Evolutionary conservation across 1,140 invertebrate genomes (phyloP), one percentile per base, ranked within the genome.

Genomic region (Atta texana): DNA sequence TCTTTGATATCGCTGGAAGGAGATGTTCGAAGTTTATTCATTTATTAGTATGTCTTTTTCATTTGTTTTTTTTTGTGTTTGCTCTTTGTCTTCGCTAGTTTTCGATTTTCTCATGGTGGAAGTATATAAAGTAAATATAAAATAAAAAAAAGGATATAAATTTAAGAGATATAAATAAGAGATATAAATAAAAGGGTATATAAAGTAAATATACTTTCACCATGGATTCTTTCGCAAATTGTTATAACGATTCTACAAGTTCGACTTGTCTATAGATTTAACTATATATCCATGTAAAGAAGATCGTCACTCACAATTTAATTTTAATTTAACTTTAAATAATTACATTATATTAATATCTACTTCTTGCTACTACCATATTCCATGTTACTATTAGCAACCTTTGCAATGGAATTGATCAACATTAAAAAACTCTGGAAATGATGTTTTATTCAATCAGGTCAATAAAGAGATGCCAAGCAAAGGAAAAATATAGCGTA

Each of bases 271-370:
- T 53, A 28, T 57, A 24, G 34, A 82, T 59, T 82, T 82, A 31
- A 49, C 4, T 18, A 72, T 31, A 59, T 5, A 6, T 34, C 28
- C 7, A n/a, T 16, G 28, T 39, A 31, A 59, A 2, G 21, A 81
- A 39, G 63, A 21, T 18, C 44, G 10, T 31, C 10, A 31, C 21
- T 8, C 34, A 16, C 12, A 2, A 55, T 81, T 53, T 53, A 69
- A 81, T 39, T 55, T 81, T 80, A 80, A 80, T 80, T 24, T 8
- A 21, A 39, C 76, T 68, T 14, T 21, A 18, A 75, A 28, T 51
- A 3, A 77, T 63, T 18, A 49, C 34, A 18, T 49, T 63, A 14
- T 21, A 51, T 68, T 39, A 76, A 61, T 59, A 24, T 76, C 21
- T 24, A 44, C 8, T 24, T n/a, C 44, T 24, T 16, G 28, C 16